Base-by-base conservation (phyloP, 2,888 invertebrate genomes). In the Laspeyria flexula region DNA sequence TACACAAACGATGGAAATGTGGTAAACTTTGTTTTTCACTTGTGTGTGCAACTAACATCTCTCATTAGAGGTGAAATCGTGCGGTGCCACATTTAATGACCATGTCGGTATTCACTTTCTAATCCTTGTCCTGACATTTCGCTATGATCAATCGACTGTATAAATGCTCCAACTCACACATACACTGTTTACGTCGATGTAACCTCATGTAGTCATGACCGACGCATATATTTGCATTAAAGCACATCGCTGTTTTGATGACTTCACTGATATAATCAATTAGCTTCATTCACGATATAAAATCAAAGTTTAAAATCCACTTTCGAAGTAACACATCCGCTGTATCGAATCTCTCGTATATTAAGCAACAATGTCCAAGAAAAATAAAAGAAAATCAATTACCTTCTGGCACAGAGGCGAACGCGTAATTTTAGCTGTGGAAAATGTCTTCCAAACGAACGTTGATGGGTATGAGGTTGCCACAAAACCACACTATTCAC, bases 381-480 rank as follows among this genome's bases (percentile, higher is more conserved):
- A 66, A 72, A 71, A 71, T 64, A 65, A 62, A 73, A 73, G 65
- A 73, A 69, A 76, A 76, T 71, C 71, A 81, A 79, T 73, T 83
- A 88, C 88, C 89, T 88, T 87, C 83, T 86, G 83, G 84, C 86
- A 83, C 81, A 72, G 74, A 72, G 64, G 81, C 75, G 75, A 77
- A 78, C 76, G 79, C 71, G 79, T 84, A 85, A 88, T 88, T 85
- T 85, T 87, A 84, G 83, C 69, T 43, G 76, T 73, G 57, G 74
- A 73, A 69, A 70, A 81, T 80, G 82, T 79, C 78, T 79, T 75
- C 79, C 69, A 65, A 73, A 71, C 71, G 65, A 73, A 67, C 73
- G 71, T 60, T 64, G 70, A 65, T 66, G 60, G 66, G 52, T 63
- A 66, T 70, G 60, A 60, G 69, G 59, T 73, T 71, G 63, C 46